Evolutionary conservation across 2,797 vertebrate genomes (phyloP).

Genomic region (Enteromius trimaculatus): DNA sequence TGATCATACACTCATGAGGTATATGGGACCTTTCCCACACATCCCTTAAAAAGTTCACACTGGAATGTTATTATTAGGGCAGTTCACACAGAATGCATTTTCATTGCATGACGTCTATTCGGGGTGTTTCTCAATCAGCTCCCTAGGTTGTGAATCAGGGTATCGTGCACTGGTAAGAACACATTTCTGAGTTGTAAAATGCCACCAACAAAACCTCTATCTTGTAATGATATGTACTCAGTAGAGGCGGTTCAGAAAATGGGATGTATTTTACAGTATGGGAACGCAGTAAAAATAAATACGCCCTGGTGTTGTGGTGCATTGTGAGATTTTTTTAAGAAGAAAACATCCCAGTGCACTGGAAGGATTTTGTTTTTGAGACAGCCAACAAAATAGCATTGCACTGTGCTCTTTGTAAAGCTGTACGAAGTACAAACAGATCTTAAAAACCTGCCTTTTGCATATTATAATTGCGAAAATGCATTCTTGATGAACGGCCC

Average conservation of each 20-base stretch:
- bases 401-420: not conserved
- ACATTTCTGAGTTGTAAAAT: not conserved
- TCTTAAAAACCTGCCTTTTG: not conserved
- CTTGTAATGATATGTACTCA: not conserved
- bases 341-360: not conserved
- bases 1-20: constrained; percentile 54
- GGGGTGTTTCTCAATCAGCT: not conserved
- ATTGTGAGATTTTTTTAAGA: not conserved
- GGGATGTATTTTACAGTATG: too few relatives aligned
- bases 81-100: not conserved
- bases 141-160: not conserved
- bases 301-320: not conserved
- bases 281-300: not conserved
- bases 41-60: constrained; percentile 42
- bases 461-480: not conserved
- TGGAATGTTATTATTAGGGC: constrained; percentile 51
- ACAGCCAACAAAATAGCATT: not conserved
- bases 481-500: constrained; percentile 8
- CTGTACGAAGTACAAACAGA: not conserved
- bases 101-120: not conserved
- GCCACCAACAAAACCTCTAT: not conserved
- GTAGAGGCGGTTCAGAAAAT: not conserved
- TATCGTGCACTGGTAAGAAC: not conserved
- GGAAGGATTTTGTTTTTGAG: not conserved
- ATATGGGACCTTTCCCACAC: constrained; percentile 49